These are phyloP conservation scores for Nemoura dubitans DNA, from an alignment of 2,888 invertebrate species.

Conservation along the genomic window DNA sequence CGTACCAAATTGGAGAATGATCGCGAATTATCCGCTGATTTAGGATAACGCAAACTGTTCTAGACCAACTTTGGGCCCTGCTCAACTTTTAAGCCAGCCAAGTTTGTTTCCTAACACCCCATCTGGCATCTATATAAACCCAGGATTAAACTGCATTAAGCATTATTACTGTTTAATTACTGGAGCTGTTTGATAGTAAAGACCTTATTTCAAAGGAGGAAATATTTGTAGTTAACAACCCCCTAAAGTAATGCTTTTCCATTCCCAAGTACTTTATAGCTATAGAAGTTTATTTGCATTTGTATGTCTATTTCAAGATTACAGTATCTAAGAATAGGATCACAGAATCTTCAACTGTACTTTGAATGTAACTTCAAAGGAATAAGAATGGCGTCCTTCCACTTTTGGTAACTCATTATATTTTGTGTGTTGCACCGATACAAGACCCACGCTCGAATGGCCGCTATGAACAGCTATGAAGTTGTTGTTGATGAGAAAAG, in stretches of 20 bases:
- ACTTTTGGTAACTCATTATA: not conserved
- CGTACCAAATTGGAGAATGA: not conserved
- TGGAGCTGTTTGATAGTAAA: not conserved
- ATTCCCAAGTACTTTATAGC: not conserved
- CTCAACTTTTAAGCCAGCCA: not conserved
- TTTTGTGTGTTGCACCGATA: not conserved
- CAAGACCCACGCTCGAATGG: not conserved
- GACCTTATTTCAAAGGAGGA: not conserved
- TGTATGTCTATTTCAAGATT: not conserved
- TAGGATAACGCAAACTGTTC: not conserved
- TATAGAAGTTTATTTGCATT: not conserved
- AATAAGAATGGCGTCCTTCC: not conserved
- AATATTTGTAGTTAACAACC: slow-evolving; percentile 7
- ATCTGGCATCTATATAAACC: not conserved
- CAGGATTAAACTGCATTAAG: not conserved
- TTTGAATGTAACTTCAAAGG: not conserved
- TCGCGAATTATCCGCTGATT: not conserved
- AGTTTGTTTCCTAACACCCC: slow-evolving; percentile 7
- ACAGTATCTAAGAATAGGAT: not conserved
- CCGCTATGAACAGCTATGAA: not conserved
- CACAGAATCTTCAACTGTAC: not conserved
- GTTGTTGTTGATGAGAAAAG: not conserved
- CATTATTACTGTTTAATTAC: slow-evolving; percentile 12
- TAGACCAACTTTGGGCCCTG: not conserved
- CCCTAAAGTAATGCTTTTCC: not conserved